These are phyloP conservation scores for Cololabis saira DNA, from an alignment of 2,113 vertebrate genomes.

Conservation along the genomic window DNA sequence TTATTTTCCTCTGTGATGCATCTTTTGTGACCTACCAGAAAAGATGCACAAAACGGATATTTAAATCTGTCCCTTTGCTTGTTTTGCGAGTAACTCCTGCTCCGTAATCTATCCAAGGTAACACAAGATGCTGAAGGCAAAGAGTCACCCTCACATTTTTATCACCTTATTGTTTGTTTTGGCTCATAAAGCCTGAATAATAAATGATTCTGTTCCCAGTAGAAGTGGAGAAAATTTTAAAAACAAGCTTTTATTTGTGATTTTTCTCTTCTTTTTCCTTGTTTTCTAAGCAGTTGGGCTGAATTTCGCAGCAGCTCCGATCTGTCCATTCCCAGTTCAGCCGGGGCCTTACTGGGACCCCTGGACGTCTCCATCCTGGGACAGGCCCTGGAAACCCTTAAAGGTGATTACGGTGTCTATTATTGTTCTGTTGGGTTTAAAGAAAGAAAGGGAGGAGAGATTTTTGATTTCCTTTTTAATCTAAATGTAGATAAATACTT, in stretches of 20 bases:
- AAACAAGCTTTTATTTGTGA: neutral
- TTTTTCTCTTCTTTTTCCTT: conserved; percentile 1
- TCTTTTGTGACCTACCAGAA: too few species aligned
- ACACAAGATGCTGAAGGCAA: too few species aligned
- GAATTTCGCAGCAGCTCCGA: conserved; percentile 48
- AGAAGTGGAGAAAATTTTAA: neutral
- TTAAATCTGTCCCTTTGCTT: too few species aligned
- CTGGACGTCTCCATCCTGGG: conserved; percentile 45
- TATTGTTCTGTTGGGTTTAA: neutral
- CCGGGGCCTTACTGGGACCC: conserved; percentile 46
- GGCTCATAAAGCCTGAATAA: neutral
- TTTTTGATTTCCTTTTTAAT: too few species aligned
- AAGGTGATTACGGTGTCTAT: conserved; percentile 52
- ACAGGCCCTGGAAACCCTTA: conserved; percentile 52
- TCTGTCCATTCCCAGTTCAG: conserved; percentile 48
- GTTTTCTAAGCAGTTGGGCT: conserved; percentile 58
- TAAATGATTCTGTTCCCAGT: neutral
- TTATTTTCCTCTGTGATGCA: too few species aligned
- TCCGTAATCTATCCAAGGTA: too few species aligned
- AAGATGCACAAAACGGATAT: too few species aligned
- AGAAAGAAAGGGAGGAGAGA: neutral
- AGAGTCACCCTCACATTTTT: too few species aligned
- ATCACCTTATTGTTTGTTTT: neutral
- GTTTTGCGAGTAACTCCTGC: too few species aligned
- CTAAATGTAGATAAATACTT: neutral